phyloP scores from a whole-genome alignment of 1,140 invertebrate species.

The Armadillidium nasatum region DNA sequence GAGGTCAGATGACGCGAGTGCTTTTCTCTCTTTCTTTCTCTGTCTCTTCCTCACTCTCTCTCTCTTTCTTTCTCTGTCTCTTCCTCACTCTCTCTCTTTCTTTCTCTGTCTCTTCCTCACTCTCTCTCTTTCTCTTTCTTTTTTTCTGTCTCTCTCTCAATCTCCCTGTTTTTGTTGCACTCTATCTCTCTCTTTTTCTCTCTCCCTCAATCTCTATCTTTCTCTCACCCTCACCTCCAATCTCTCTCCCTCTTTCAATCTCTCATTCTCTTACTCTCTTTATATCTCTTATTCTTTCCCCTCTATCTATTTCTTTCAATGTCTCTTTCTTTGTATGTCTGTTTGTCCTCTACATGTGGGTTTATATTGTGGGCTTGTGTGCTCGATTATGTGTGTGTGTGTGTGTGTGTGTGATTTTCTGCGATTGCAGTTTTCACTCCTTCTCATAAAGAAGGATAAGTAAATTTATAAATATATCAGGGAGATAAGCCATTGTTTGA shows the following conservation, averaged over 20 bases:
- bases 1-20: not conserved
- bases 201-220: not conserved
- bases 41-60: not conserved
- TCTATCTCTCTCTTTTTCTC: not conserved
- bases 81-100: too few relatives aligned
- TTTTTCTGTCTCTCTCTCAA: not conserved
- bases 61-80: slow-evolving; percentile 14
- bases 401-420: too few relatives aligned
- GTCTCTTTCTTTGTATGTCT: too few relatives aligned
- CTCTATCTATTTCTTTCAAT: slow-evolving; percentile 17
- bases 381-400: too few relatives aligned
- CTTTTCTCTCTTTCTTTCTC: not conserved
- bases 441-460: too few relatives aligned
- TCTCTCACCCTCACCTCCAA: not conserved
- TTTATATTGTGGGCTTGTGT: too few relatives aligned
- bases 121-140: slow-evolving; percentile 1
- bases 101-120: not conserved
- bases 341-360: too few relatives aligned
- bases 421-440: too few relatives aligned
- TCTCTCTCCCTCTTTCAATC: slow-evolving; percentile 23
- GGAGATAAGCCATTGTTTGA: too few relatives aligned
- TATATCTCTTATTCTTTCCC: not conserved
- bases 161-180: not conserved
- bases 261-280: not conserved
- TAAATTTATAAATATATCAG: too few relatives aligned